Conservation (phyloP, 2,888 invertebrate genomes). For the Caenorhabditis sp. region DNA sequence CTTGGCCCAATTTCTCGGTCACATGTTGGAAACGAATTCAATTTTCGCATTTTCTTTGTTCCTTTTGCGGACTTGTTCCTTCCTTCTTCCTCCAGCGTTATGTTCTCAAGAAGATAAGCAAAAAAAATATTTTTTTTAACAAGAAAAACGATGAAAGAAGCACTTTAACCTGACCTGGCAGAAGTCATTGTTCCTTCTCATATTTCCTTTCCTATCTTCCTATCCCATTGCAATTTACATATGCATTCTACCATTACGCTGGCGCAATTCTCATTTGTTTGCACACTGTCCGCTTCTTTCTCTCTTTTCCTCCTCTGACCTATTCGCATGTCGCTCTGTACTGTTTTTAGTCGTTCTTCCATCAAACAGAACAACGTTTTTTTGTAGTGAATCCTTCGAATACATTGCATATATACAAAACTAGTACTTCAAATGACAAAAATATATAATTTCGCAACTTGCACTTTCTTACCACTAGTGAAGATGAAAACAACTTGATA, state of each 20-base stretch:
- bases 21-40: slow-evolving; percentile 16
- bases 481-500: no score
- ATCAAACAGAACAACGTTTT: no score
- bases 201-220: slow-evolving; percentile 53
- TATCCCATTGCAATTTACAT: slow-evolving; percentile 51
- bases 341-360: slow-evolving; percentile 1
- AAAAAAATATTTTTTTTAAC: not conserved
- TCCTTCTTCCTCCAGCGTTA: not conserved
- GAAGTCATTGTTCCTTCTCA: slow-evolving; percentile 35
- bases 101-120: not conserved
- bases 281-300: slow-evolving; percentile 45
- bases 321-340: not conserved
- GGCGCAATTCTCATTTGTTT: slow-evolving; percentile 46
- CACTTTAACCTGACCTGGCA: not conserved
- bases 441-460: no score
- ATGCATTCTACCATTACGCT: slow-evolving; percentile 53
- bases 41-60: slow-evolving; percentile 15
- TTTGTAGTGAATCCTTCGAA: no score
- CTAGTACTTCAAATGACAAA: no score
- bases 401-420: no score
- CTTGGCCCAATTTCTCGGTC: not conserved
- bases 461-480: no score
- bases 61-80: not conserved
- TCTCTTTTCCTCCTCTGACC: slow-evolving; percentile 23
- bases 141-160: not conserved